Evolutionary conservation across 2,797 vertebrate species (phyloP), one percentile per base, ranked within the genome.

Genomic region (Tarsius wallacei): DNA sequence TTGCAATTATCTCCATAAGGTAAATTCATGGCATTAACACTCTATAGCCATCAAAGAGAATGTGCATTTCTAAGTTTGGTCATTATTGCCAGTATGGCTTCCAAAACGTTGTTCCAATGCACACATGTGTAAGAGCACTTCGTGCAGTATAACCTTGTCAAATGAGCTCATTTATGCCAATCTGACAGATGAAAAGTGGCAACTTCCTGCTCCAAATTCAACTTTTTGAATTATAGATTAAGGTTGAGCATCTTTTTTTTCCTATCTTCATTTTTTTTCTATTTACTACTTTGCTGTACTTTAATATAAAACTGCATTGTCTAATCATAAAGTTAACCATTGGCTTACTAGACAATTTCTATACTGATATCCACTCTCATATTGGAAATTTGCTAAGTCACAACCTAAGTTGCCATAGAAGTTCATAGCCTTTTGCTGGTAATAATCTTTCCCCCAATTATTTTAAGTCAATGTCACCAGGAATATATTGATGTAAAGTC

Each of bases 401-500:
- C 15, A 84, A 87, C 26, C 11, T 71, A 93, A 71, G 59, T 36
- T 64, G 42, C 31, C 19, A 61, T 1, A 12, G 55, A 92, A 86
- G 49, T 22, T 26, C 36, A 81, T 3, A n/a, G 22, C 7, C 12
- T 7, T 57, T 78, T 87, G 7, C 10, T 80, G 21, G 26, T 83
- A 17, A 96, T 5, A 6, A 14, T 70, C 31, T 91, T 89, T 92
- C n/a, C 51, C 73, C 63, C 31, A 90, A 87, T 91, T 82, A 78
- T 68, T 47, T 73, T 15, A 47, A 73, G 36, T 24, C 70, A 88
- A 15, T 83, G 57, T 83, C n/a, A 71, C 71, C 64, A 87, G 42
- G 53, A 63, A 80, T 13, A 63, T 51, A 78, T 1, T 84, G 87
- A 64, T 57, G 86, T 93, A 63, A 74, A 91, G 24, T 87, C 53